Evolutionary conservation across 2,797 vertebrate species (phyloP).

Genomic region (Sebastes wilsoni): DNA sequence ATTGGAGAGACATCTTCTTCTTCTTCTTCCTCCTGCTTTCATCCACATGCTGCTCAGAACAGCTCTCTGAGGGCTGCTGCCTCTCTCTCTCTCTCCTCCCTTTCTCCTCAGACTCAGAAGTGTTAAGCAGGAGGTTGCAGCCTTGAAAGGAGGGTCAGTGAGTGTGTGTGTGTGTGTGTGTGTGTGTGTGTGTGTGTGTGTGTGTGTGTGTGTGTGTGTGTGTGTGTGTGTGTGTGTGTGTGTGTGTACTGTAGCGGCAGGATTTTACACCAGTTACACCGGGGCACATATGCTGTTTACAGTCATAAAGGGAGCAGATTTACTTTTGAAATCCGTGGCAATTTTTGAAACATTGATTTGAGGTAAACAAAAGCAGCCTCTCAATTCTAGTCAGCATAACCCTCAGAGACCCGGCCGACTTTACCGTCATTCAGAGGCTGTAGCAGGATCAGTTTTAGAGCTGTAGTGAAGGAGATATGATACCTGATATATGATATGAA

Average conservation of each 20-base stretch:
- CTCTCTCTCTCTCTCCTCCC: not conserved
- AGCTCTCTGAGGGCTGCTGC: not conserved
- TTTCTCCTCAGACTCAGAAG: no score
- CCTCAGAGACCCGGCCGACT: no score
- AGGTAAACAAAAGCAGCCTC: not conserved
- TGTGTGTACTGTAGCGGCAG: not conserved
- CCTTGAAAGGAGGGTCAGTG: not conserved
- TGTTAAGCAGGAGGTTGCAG: not conserved
- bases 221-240: no score
- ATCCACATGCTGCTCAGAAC: slow-evolving; percentile 27
- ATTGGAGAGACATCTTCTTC: slow-evolving; percentile 10
- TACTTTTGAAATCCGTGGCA: not conserved
- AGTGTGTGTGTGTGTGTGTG: not conserved
- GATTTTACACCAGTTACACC: not conserved
- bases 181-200: not conserved
- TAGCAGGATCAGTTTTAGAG: no score
- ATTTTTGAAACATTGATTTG: not conserved
- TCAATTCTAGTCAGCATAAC: not conserved
- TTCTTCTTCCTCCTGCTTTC: slow-evolving; percentile 3
- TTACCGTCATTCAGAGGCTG: no score
- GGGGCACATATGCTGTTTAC: not conserved
- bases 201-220: not conserved
- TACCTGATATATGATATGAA: no score
- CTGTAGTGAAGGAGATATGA: no score
- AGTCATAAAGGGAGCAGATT: not conserved